These are phyloP conservation scores for Pseudomyrmex pallidus DNA, from an alignment of 1,140 invertebrate species.

Conservation along the genomic window DNA sequence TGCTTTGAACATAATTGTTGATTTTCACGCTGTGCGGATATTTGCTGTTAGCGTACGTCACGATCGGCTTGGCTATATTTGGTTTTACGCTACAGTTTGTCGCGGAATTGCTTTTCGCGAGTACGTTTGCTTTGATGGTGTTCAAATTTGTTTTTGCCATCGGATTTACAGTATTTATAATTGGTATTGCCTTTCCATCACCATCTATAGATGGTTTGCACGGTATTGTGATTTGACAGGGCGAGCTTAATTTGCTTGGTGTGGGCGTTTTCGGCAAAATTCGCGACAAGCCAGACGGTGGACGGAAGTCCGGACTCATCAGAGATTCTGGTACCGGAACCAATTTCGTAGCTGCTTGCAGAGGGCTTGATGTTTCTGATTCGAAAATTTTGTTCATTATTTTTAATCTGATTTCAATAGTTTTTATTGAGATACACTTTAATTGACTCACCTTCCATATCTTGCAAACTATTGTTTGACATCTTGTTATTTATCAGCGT, in stretches of 20 bases:
- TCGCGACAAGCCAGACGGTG: conserved; percentile 82
- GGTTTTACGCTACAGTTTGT: conserved; percentile 76
- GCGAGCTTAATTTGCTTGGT: conserved; percentile 80
- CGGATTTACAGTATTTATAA: conserved; percentile 79
- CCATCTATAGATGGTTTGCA: conserved; percentile 74
- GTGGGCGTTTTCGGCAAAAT: conserved; percentile 79
- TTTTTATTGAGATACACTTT: not conserved
- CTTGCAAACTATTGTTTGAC: conserved; percentile 68
- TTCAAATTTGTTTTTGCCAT: conserved; percentile 77
- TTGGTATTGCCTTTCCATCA: conserved; percentile 77
- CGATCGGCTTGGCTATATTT: conserved; percentile 79
- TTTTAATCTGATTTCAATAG: conserved; percentile 7
- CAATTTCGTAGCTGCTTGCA: conserved; percentile 93
- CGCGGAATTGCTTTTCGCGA: conserved; percentile 79
- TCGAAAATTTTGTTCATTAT: conserved; percentile 42
- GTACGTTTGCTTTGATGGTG: conserved; percentile 74
- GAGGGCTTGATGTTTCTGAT: conserved; percentile 86
- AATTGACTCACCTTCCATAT: conserved; percentile 77
- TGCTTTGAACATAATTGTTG: conserved; percentile 83
- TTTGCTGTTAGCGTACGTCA: conserved; percentile 76
- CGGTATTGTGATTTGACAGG: conserved; percentile 79
- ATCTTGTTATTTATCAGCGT: conserved; percentile 78
- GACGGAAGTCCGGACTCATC: conserved; percentile 92
- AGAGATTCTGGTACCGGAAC: conserved; percentile 94
- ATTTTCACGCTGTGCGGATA: conserved; percentile 82